These are phyloP conservation scores for Embiotoca jacksoni DNA, from an alignment of 2,113 vertebrate species.

Conservation along the genomic window DNA sequence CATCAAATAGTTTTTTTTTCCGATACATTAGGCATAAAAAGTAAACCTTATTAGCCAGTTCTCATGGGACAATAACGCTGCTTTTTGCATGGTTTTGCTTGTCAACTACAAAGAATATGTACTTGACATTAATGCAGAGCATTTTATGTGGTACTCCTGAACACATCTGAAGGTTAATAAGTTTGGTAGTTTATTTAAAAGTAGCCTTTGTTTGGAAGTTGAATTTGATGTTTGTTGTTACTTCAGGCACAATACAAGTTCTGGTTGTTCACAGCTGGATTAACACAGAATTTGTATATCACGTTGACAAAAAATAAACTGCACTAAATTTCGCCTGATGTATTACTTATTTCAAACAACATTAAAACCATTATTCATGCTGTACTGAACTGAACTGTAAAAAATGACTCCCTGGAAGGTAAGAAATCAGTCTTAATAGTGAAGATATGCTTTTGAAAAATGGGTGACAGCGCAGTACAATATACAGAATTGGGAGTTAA, in stretches of 20 bases:
- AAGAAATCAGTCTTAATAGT: constrained; percentile 52
- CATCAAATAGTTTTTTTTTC: constrained; percentile 6
- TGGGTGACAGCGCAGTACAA: background rate
- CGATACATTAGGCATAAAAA: background rate
- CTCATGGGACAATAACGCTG: background rate
- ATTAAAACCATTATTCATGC: constrained; percentile 5
- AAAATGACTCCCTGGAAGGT: constrained; percentile 36
- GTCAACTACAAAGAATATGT: background rate
- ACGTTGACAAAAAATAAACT: constrained; percentile 9
- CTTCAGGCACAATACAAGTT: background rate
- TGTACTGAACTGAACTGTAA: constrained; percentile 39
- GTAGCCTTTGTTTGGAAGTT: background rate
- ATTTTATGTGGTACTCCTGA: too few relatives aligned
- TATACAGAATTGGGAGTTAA: constrained; percentile 44
- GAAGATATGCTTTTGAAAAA: constrained; percentile 30
- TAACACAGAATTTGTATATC: background rate
- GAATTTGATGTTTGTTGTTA: background rate
- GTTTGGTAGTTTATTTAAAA: background rate
- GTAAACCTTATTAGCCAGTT: background rate
- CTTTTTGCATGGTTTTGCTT: background rate
- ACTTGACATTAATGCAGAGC: background rate
- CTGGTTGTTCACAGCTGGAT: constrained; percentile 17
- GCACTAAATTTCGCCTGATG: background rate
- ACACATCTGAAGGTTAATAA: background rate
- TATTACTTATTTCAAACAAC: constrained; percentile 18